phyloP scores from a whole-genome alignment of 2,113 vertebrate genomes.

The Halichoeres trimaculatus region DNA sequence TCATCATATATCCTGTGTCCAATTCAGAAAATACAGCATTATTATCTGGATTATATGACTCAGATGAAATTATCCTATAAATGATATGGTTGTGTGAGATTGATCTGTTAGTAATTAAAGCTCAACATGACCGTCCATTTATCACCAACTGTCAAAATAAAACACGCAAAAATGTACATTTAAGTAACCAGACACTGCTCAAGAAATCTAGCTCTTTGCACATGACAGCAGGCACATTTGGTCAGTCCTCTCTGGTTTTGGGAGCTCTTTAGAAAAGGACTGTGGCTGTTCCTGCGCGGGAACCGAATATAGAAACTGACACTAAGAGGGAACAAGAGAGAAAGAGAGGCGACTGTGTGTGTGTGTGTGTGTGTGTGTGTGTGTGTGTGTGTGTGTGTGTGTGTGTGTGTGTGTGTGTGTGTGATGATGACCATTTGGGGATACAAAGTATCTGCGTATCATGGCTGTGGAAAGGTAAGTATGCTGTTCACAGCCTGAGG shows the following conservation, averaged over 20 bases:
- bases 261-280: slow-evolving; percentile 36
- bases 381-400: too few relatives aligned
- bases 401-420: too few relatives aligned
- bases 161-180: background rate
- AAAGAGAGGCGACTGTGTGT: background rate
- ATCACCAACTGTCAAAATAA: slow-evolving; percentile 1
- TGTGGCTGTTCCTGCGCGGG: slow-evolving; percentile 32
- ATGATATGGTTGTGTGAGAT: too few relatives aligned
- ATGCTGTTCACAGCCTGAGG: slow-evolving; percentile 49
- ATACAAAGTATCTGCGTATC: slow-evolving; percentile 37
- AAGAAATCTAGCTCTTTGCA: background rate
- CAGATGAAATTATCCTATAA: too few relatives aligned
- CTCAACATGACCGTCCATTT: background rate
- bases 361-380: too few relatives aligned
- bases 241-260: slow-evolving; percentile 13
- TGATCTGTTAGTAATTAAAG: background rate
- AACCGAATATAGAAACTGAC: slow-evolving; percentile 36
- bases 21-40: too few relatives aligned
- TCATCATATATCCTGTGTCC: too few relatives aligned
- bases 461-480: slow-evolving; percentile 48
- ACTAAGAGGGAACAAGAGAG: slow-evolving; percentile 14
- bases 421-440: slow-evolving; percentile 40
- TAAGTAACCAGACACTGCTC: background rate
- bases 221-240: slow-evolving; percentile 13
- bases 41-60: too few relatives aligned